These are phyloP conservation scores for Aporrectodea caliginosa DNA, from an alignment of 1,140 invertebrate species.

Conservation along the genomic window DNA sequence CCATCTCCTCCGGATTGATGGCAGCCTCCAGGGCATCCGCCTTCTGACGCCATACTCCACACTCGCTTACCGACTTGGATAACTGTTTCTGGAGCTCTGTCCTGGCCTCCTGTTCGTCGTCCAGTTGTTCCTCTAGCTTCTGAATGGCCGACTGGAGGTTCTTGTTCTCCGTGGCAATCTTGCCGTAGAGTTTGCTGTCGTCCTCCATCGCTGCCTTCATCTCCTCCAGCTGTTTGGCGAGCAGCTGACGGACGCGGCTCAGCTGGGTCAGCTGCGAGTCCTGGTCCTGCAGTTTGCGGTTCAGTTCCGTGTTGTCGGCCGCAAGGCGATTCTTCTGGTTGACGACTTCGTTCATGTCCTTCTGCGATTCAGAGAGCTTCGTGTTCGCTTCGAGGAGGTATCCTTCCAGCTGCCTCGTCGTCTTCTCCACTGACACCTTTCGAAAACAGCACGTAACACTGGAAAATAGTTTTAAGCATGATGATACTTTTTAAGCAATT, in stretches of 20 bases:
- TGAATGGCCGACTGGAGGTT: conserved; percentile 97
- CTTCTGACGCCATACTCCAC: conserved; percentile 45
- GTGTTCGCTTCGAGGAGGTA: conserved; percentile 89
- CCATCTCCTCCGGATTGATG: conserved; percentile 92
- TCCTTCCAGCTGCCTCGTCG: conserved; percentile 90
- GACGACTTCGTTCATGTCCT: conserved; percentile 47
- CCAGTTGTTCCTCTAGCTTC: conserved; percentile 83
- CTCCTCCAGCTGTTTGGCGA: conserved; percentile 92
- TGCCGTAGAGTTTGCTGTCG: conserved; percentile 59
- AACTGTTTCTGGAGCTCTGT: conserved; percentile 80
- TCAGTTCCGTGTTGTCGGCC: conserved; percentile 91
- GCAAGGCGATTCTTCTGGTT: conserved; percentile 54
- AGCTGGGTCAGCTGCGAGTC: conserved; percentile 58
- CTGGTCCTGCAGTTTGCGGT: conserved; percentile 92
- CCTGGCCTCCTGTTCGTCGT: conserved; percentile 80
- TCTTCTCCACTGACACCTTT: conserved; percentile 76
- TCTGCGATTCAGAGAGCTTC: conserved; percentile 71
- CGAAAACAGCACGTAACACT: no score
- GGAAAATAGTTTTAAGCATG: no score
- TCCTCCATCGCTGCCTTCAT: conserved; percentile 93
- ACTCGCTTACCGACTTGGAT: conserved; percentile 33
- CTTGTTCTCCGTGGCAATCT: conserved; percentile 56
- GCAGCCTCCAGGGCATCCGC: conserved; percentile 69
- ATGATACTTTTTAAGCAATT: no score
- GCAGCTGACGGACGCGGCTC: conserved; percentile 36